Percentiles rank a stretch among this genome's conserved stretches.
These are phyloP conservation scores for Aphodius granarius DNA, from an alignment of 2,888 invertebrate species.

Conservation along the genomic window DNA sequence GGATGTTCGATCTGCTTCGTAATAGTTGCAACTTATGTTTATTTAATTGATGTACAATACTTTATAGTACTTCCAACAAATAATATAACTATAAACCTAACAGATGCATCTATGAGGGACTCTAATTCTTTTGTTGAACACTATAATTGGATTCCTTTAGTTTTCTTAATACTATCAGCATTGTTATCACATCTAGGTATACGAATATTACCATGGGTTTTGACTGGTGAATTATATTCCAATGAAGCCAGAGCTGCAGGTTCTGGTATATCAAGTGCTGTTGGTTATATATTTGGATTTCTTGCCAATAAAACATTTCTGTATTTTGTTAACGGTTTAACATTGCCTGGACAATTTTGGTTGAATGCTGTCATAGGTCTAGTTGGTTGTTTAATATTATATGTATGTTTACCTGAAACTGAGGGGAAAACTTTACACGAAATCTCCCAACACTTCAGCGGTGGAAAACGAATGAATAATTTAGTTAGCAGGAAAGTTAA, in stretches of 20 bases:
- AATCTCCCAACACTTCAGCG: slow-evolving; percentile 71
- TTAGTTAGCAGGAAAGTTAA: slow-evolving; percentile 50
- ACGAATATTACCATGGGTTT: slow-evolving; percentile 75
- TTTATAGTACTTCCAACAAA: slow-evolving; percentile 25
- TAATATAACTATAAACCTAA: not conserved
- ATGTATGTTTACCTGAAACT: slow-evolving; percentile 77
- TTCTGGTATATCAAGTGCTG: slow-evolving; percentile 71
- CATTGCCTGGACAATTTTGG: slow-evolving; percentile 73
- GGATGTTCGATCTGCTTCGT: slow-evolving; percentile 70
- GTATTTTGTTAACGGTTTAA: slow-evolving; percentile 63
- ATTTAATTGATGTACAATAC: slow-evolving; percentile 40
- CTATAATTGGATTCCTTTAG: slow-evolving; percentile 64
- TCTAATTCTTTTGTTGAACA: not conserved
- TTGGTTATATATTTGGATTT: slow-evolving; percentile 77
- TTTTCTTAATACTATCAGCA: slow-evolving; percentile 66
- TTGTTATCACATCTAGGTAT: slow-evolving; percentile 72
- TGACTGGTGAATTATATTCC: slow-evolving; percentile 77
- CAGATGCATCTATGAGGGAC: not conserved
- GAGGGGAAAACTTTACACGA: slow-evolving; percentile 75
- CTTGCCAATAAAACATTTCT: slow-evolving; percentile 74
- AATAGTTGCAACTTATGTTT: slow-evolving; percentile 61
- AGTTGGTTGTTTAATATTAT: slow-evolving; percentile 65
- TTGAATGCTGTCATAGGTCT: slow-evolving; percentile 68
- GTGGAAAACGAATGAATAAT: slow-evolving; percentile 58
- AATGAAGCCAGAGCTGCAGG: slow-evolving; percentile 70